Conservation (phyloP, 1,140 invertebrate genomes). For the Scaptomyza pallida region DNA sequence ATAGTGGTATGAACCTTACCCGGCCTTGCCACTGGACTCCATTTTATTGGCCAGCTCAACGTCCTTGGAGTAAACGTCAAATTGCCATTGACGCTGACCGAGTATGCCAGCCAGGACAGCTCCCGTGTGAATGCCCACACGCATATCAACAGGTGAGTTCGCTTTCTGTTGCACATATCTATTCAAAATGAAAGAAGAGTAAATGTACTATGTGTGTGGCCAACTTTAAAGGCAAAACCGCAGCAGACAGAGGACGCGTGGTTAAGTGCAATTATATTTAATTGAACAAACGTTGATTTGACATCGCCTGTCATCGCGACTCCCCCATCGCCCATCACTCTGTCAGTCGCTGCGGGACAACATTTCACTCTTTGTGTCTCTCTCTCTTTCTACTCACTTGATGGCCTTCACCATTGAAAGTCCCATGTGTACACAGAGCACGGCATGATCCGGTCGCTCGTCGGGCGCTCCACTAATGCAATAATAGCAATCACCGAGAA, state of each 20-base stretch:
- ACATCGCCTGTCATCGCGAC: constrained; percentile 41
- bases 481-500: constrained; percentile 98
- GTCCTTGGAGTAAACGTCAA: constrained; percentile 98
- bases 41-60: constrained; percentile 99
- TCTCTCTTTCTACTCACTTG: constrained; percentile 88
- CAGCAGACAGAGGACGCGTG: constrained; percentile 40
- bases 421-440: constrained; percentile 97
- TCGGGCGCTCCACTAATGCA: constrained; percentile 96
- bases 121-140: constrained; percentile 98
- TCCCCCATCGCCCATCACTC: constrained; percentile 9
- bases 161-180: constrained; percentile 97
- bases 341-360: background rate
- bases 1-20: constrained; percentile 87
- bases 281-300: constrained; percentile 79
- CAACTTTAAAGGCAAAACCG: background rate
- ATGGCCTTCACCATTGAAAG: constrained; percentile 98
- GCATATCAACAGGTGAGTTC: constrained; percentile 98
- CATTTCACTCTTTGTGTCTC: constrained; percentile 7
- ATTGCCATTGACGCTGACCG: constrained; percentile 98
- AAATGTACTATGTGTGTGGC: background rate
- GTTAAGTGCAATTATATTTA: constrained; percentile 78
- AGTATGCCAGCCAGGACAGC: constrained; percentile 97
- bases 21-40: constrained; percentile 98
- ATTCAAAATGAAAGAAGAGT: background rate
- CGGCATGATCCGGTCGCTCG: constrained; percentile 95